These are phyloP conservation scores for Diachasma alloeum DNA, from an alignment of 1,140 invertebrate genomes.

Conservation along the genomic window DNA sequence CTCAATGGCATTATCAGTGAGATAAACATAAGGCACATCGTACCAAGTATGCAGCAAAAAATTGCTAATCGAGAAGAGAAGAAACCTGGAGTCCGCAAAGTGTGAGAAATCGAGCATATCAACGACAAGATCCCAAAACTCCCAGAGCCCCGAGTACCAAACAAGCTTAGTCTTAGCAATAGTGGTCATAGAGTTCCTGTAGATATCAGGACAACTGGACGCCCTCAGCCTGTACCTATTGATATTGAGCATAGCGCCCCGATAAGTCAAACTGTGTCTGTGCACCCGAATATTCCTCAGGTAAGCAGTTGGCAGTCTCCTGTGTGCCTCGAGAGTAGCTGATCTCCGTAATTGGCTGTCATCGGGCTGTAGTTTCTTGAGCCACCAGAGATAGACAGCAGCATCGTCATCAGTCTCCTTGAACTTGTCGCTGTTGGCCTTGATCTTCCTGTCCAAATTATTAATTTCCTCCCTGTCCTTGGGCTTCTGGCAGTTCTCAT, in stretches of 20 bases:
- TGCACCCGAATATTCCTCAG: slow-evolving; percentile 77
- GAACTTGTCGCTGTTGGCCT: slow-evolving; percentile 24
- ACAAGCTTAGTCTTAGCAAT: slow-evolving; percentile 80
- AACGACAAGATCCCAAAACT: slow-evolving; percentile 77
- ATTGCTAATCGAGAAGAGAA: slow-evolving; percentile 85
- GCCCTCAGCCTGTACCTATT: slow-evolving; percentile 81
- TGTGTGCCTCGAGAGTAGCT: slow-evolving; percentile 56
- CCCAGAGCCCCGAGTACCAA: slow-evolving; percentile 78
- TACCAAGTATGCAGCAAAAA: slow-evolving; percentile 89
- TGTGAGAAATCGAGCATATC: slow-evolving; percentile 84
- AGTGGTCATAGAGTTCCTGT: slow-evolving; percentile 87
- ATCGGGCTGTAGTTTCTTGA: slow-evolving; percentile 60
- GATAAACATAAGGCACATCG: slow-evolving; percentile 88
- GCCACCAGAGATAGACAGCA: slow-evolving; percentile 68
- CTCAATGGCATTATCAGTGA: slow-evolving; percentile 78
- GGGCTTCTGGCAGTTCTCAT: background rate
- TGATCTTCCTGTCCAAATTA: background rate
- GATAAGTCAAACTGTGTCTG: slow-evolving; percentile 80
- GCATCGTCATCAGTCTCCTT: slow-evolving; percentile 49
- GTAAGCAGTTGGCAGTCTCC: slow-evolving; percentile 70
- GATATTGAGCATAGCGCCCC: slow-evolving; percentile 87
- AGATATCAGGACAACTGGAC: slow-evolving; percentile 88
- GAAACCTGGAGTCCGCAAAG: slow-evolving; percentile 77
- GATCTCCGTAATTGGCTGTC: slow-evolving; percentile 53
- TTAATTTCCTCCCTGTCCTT: background rate